Percentiles rank a stretch among this genome's conserved stretches.
These are phyloP conservation scores for Clytia hemisphaerica DNA, from an alignment of 30 jellyfish, hydroid and myxozoan genomes.

Conservation along the genomic window DNA sequence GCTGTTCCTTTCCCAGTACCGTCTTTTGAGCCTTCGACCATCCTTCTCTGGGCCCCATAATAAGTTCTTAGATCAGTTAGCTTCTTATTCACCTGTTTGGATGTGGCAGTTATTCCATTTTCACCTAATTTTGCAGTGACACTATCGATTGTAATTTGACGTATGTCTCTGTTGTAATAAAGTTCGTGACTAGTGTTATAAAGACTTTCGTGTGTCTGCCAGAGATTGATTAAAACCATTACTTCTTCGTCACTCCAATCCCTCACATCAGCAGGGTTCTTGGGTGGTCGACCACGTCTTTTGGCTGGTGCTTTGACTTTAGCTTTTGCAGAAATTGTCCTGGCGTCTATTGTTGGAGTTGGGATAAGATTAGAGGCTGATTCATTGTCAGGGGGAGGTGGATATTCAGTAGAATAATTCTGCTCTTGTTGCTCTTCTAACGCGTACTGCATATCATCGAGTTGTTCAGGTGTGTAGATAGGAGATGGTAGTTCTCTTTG, in stretches of 20 bases:
- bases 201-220: slow-evolving; percentile 7
- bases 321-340: no score
- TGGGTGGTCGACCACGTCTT: slow-evolving; percentile 18
- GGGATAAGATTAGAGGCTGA: no score
- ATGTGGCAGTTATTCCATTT: not conserved
- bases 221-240: not conserved
- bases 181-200: slow-evolving; percentile 17
- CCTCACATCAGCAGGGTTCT: not conserved
- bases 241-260: slow-evolving; percentile 15
- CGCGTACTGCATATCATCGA: no score
- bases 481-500: no score
- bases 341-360: no score
- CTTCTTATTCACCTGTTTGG: slow-evolving; percentile 2
- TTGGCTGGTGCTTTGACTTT: no score
- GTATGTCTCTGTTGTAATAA: not conserved
- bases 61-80: slow-evolving; percentile 13
- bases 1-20: not conserved
- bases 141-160: not conserved
- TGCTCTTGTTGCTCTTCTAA: no score
- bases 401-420: no score
- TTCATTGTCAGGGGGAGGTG: no score
- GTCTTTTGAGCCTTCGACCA: slow-evolving; percentile 3
- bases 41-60: slow-evolving; percentile 12
- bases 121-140: not conserved
- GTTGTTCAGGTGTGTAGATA: no score